phyloP scores from a whole-genome alignment of 2,888 invertebrate genomes.

The Urechis unicinctus region DNA sequence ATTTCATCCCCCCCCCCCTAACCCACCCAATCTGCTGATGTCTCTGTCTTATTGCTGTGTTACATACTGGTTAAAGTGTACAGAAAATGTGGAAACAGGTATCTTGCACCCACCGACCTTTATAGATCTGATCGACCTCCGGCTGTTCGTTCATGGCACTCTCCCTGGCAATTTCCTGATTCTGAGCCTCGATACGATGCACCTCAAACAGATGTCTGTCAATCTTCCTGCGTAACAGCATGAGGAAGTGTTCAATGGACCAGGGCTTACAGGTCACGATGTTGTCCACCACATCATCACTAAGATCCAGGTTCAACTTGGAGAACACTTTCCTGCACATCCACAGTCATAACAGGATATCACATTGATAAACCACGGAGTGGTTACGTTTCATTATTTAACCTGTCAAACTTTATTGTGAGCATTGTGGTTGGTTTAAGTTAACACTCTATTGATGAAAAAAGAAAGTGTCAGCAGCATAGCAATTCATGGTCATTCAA shows the following conservation, averaged over 20 bases:
- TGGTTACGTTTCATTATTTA: neutral
- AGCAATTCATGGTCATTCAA: too few relatives aligned
- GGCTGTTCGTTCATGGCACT: neutral
- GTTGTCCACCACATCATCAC: conserved; percentile 18
- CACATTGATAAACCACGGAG: neutral
- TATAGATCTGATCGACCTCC: neutral
- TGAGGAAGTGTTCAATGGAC: conserved; percentile 20
- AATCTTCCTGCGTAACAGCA: conserved; percentile 17
- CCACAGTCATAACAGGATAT: neutral
- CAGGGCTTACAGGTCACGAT: conserved; percentile 15
- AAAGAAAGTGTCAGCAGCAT: too few relatives aligned
- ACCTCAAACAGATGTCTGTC: conserved; percentile 12
- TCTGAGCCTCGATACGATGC: conserved; percentile 1
- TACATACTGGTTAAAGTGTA: too few relatives aligned
- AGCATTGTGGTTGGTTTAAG: neutral
- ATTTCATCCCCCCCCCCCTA: neutral
- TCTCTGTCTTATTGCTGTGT: too few relatives aligned
- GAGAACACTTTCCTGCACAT: conserved; percentile 21
- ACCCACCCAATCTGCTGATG: too few relatives aligned
- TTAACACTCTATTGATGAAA: too few relatives aligned
- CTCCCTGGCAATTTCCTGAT: neutral
- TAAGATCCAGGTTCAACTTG: conserved; percentile 19
- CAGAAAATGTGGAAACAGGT: too few relatives aligned
- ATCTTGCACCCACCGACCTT: too few relatives aligned
- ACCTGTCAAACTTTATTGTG: neutral